Conservation (phyloP, 2,888 invertebrate species). For the Eristalinus aeneus region DNA sequence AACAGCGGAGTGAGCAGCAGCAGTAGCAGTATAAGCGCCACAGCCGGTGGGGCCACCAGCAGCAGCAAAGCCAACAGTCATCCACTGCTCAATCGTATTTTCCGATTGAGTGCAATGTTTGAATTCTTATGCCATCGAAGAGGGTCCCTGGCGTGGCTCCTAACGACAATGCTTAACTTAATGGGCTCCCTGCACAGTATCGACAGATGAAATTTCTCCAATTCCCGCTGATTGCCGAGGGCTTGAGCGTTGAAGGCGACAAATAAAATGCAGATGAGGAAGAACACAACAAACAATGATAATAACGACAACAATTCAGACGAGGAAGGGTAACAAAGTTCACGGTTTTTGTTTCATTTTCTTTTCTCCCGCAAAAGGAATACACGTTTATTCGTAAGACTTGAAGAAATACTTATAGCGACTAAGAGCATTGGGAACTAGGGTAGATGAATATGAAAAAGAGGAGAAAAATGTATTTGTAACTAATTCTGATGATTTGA, state of each 20-base stretch:
- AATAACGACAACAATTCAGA: slow-evolving; percentile 45
- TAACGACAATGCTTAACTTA: slow-evolving; percentile 62
- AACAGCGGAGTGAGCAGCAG: slow-evolving; percentile 71
- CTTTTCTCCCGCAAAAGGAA: neutral
- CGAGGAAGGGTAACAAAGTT: slow-evolving; percentile 46
- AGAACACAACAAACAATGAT: slow-evolving; percentile 11
- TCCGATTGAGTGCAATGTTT: slow-evolving; percentile 62
- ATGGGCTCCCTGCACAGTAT: slow-evolving; percentile 60
- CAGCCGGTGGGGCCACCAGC: slow-evolving; percentile 57
- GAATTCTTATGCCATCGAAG: slow-evolving; percentile 64
- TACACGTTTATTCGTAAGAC: slow-evolving; percentile 67
- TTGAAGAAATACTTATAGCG: slow-evolving; percentile 59
- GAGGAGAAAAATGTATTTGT: neutral
- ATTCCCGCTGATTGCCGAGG: slow-evolving; percentile 54
- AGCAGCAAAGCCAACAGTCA: slow-evolving; percentile 65
- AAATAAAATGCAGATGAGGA: slow-evolving; percentile 3
- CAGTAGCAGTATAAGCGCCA: slow-evolving; percentile 65
- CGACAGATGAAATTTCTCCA: slow-evolving; percentile 66
- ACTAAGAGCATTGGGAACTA: slow-evolving; percentile 65
- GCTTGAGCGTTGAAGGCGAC: slow-evolving; percentile 43
- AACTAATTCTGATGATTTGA: neutral
- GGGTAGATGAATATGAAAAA: slow-evolving; percentile 28
- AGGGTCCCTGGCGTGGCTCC: slow-evolving; percentile 62
- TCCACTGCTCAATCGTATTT: slow-evolving; percentile 65
- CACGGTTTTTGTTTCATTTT: slow-evolving; percentile 6